phyloP scores from a whole-genome alignment of 2,113 vertebrate species.

The Ranitomeya imitator region DNA sequence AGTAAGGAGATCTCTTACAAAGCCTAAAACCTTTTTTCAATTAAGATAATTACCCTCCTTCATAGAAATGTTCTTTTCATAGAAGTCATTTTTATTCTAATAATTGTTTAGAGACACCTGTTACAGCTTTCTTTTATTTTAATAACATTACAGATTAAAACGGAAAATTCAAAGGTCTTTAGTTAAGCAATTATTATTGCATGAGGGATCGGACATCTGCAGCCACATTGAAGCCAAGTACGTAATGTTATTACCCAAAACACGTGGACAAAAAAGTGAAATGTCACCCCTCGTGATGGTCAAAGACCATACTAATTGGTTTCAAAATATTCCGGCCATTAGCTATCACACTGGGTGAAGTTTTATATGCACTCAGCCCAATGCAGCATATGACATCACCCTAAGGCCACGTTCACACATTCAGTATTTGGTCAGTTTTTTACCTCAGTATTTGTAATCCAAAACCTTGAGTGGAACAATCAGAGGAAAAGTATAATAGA shows the following conservation, averaged over 20 bases:
- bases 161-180: slow-evolving; percentile 31
- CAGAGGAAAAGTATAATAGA: too few relatives aligned
- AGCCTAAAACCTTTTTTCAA: slow-evolving; percentile 52
- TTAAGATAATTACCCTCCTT: slow-evolving; percentile 52
- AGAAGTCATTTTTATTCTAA: slow-evolving; percentile 31
- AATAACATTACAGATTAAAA: slow-evolving; percentile 42
- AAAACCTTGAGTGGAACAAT: too few relatives aligned
- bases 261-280: not conserved
- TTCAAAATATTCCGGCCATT: too few relatives aligned
- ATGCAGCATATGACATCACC: too few relatives aligned
- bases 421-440: too few relatives aligned
- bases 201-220: not conserved
- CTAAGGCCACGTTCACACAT: too few relatives aligned
- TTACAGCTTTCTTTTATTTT: slow-evolving; percentile 38
- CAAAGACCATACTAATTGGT: too few relatives aligned
- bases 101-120: slow-evolving; percentile 46
- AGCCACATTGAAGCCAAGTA: not conserved
- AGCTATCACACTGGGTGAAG: too few relatives aligned
- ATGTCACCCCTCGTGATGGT: not conserved
- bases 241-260: not conserved
- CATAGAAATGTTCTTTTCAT: slow-evolving; percentile 30
- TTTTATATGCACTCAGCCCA: too few relatives aligned
- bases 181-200: slow-evolving; percentile 3
- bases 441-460: too few relatives aligned
- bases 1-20: slow-evolving; percentile 45